Conservation (phyloP, 2,888 invertebrate species). For the Pandemis cinnamomeana region DNA sequence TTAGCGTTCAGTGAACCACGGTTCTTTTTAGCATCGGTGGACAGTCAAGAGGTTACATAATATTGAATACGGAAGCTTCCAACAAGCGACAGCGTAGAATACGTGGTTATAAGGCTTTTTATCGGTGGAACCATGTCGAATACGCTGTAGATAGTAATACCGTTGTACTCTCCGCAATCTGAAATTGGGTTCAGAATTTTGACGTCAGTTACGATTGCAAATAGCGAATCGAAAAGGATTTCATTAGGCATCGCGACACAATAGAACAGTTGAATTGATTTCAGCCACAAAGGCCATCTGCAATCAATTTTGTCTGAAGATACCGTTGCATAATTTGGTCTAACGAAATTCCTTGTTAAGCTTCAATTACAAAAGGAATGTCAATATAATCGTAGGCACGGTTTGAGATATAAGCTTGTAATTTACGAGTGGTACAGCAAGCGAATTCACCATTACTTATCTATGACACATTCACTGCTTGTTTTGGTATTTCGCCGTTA, state of each 20-base stretch:
- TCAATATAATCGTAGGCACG: neutral
- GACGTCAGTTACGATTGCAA: conserved; percentile 1
- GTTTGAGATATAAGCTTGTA: neutral
- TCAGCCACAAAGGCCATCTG: conserved; percentile 3
- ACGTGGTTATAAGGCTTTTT: neutral
- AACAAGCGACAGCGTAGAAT: neutral
- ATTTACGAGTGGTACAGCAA: neutral
- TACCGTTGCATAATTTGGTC: neutral
- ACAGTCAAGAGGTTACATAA: neutral
- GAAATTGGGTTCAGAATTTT: conserved; percentile 1
- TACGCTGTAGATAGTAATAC: neutral
- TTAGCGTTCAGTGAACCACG: neutral
- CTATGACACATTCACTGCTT: conserved; percentile 3
- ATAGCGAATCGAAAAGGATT: conserved; percentile 9
- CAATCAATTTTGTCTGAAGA: neutral
- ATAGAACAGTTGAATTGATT: neutral
- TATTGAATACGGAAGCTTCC: neutral
- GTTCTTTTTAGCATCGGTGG: neutral
- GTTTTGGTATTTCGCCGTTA: conserved; percentile 19
- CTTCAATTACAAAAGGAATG: neutral
- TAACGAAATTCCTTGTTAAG: neutral
- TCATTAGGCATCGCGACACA: conserved; percentile 3
- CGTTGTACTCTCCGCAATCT: neutral
- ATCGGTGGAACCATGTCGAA: neutral
- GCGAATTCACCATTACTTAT: neutral